Percentiles rank a stretch among this genome's conserved stretches.
Conservation (phyloP, 2,888 invertebrate genomes). For the Philereme transversata region DNA sequence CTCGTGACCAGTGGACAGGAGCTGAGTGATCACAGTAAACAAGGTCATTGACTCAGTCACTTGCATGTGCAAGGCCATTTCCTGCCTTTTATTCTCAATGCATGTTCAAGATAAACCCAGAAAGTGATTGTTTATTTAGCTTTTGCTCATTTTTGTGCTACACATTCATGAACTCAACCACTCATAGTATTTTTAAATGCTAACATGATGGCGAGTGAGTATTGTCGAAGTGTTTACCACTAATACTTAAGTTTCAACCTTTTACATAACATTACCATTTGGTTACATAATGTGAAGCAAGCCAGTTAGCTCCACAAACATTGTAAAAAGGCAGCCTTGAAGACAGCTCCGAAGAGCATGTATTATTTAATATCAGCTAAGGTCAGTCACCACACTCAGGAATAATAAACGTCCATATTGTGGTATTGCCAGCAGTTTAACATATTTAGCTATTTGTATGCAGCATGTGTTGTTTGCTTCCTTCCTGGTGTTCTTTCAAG, state of each 20-base stretch:
- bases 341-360: neutral
- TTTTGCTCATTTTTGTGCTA: too few species aligned
- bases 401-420: slow-evolving; percentile 9
- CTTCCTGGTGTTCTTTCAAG: slow-evolving; percentile 3
- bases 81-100: too few species aligned
- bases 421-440: slow-evolving; percentile 2
- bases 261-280: slow-evolving; percentile 12
- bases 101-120: too few species aligned
- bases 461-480: slow-evolving; percentile 1
- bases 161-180: too few species aligned
- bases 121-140: too few species aligned
- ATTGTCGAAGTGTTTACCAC: neutral
- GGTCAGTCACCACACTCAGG: neutral
- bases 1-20: slow-evolving; percentile 8
- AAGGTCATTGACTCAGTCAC: slow-evolving; percentile 18
- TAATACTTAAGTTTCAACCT: neutral
- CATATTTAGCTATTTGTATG: slow-evolving; percentile 5
- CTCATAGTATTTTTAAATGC: too few species aligned
- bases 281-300: slow-evolving; percentile 13
- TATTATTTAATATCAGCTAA: neutral
- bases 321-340: slow-evolving; percentile 10
- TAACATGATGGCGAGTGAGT: too few species aligned
- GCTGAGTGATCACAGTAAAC: slow-evolving; percentile 13
- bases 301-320: slow-evolving; percentile 1
- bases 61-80: neutral